phyloP scores from a whole-genome alignment of 2,113 vertebrate genomes.

The Pterocles gutturalis region DNA sequence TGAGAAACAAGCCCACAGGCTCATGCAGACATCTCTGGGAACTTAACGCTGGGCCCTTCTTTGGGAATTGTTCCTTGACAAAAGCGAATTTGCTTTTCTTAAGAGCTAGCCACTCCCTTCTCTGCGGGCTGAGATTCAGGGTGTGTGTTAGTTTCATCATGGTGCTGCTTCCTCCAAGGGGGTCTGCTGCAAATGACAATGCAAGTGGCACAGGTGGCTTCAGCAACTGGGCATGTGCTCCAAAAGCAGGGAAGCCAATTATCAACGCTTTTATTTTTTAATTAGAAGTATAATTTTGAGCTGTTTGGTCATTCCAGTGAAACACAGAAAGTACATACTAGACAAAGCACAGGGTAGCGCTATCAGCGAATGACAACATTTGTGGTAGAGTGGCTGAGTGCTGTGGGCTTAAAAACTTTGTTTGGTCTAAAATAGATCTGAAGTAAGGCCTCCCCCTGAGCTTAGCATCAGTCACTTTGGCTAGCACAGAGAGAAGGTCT shows the following conservation, averaged over 20 bases:
- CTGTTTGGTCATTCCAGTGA: accelerated
- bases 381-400: accelerated
- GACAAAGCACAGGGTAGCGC: neutral
- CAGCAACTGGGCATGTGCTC: accelerated
- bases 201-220: neutral
- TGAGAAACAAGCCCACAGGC: neutral
- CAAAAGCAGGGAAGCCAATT: neutral
- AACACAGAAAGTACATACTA: neutral
- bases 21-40: neutral
- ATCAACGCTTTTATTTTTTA: neutral
- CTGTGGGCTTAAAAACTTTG: neutral
- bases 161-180: neutral
- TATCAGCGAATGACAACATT: neutral
- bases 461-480: neutral
- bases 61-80: neutral
- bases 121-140: accelerated
- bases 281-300: neutral
- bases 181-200: neutral
- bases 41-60: accelerated
- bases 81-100: neutral
- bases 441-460: neutral
- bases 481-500: neutral
- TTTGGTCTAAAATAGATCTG: neutral
- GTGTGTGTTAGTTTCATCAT: accelerated
- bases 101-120: neutral